phyloP scores from a whole-genome alignment of 2,888 invertebrate genomes.

The Brachypalpus laphriformis region DNA sequence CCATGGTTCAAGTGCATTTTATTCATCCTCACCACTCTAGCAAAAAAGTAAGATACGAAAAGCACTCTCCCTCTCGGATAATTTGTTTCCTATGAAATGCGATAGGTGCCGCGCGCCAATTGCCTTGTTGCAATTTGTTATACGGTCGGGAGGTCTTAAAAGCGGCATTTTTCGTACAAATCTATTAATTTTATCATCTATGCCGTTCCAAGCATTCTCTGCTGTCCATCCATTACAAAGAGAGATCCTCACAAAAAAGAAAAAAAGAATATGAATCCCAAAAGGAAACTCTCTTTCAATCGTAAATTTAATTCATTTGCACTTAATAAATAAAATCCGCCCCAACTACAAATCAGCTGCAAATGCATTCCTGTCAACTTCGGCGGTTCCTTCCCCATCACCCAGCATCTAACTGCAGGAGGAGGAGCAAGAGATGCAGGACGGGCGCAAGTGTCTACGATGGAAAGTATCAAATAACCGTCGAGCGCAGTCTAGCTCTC shows the following conservation, averaged over 20 bases:
- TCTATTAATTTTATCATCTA: conserved; percentile 63
- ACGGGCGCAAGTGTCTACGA: background rate
- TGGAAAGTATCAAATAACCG: conserved; percentile 58
- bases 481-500: conserved; percentile 5
- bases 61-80: conserved; percentile 28
- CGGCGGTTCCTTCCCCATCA: conserved; percentile 67
- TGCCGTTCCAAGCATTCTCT: background rate
- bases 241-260: background rate
- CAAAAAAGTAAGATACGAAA: background rate
- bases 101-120: conserved; percentile 62
- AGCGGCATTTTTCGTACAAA: conserved; percentile 56
- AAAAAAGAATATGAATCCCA: background rate
- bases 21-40: conserved; percentile 14
- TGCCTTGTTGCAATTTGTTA: conserved; percentile 64
- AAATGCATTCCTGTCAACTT: conserved; percentile 71
- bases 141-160: conserved; percentile 40
- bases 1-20: conserved; percentile 30
- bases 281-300: conserved; percentile 50
- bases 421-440: too few species aligned
- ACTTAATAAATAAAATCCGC: conserved; percentile 73
- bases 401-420: too few species aligned
- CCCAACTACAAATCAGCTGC: conserved; percentile 70
- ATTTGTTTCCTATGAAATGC: conserved; percentile 60
- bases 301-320: conserved; percentile 72
- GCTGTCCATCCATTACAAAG: background rate